Conservation (phyloP, 2,797 vertebrate species). For the Tolypeutes matacus region DNA sequence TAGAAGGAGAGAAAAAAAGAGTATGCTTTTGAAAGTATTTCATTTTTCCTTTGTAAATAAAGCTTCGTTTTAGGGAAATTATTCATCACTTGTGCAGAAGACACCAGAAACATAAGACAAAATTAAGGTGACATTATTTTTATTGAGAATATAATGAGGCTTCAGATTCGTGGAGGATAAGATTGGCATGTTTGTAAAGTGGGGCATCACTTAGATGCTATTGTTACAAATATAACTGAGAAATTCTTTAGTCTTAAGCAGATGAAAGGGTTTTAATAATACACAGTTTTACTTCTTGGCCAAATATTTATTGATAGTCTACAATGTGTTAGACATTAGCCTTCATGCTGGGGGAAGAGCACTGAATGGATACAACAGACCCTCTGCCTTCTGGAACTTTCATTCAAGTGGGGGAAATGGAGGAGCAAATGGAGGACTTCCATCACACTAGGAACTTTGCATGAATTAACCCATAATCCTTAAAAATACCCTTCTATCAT, state of each 20-base stretch:
- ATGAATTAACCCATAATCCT: neutral
- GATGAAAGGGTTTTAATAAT: neutral
- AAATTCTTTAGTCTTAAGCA: neutral
- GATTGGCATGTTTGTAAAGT: conserved; percentile 61
- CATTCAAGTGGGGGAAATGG: neutral
- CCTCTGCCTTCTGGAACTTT: neutral
- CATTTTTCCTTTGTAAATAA: conserved; percentile 61
- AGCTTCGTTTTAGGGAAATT: neutral
- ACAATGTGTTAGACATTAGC: neutral
- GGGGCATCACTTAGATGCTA: conserved; percentile 59
- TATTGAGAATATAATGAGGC: conserved; percentile 66
- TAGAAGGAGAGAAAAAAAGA: conserved; percentile 66
- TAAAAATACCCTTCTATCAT: neutral
- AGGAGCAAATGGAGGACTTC: neutral
- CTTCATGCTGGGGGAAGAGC: neutral
- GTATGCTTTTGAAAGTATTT: conserved; percentile 49
- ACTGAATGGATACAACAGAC: neutral
- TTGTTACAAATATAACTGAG: neutral
- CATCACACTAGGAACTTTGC: rapidly evolving
- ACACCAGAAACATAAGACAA: neutral
- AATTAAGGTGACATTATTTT: conserved; percentile 64
- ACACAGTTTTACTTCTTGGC: neutral
- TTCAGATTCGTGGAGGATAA: conserved; percentile 39
- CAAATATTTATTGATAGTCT: neutral
- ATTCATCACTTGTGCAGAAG: neutral